Conservation (phyloP, 2,797 vertebrate species). For the Ceryle rudis region DNA sequence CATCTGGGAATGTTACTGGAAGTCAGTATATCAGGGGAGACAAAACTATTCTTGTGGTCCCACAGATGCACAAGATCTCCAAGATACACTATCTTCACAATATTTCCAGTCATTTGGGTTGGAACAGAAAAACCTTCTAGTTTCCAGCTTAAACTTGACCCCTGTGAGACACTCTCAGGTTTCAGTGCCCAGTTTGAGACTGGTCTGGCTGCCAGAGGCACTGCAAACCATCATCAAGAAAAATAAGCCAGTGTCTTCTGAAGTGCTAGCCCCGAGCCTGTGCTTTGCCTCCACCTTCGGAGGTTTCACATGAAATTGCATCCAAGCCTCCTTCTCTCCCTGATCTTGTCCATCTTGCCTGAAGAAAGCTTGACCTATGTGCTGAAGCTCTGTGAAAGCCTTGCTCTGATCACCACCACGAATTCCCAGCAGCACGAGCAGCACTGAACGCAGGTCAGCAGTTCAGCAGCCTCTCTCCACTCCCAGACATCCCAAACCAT, state of each 20-base stretch:
- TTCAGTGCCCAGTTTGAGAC: neutral
- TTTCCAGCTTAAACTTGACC: neutral
- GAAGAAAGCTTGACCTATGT: accelerated
- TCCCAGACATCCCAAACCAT: neutral
- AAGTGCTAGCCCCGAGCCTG: neutral
- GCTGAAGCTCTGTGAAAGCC: neutral
- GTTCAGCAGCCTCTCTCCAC: neutral
- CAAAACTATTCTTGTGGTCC: neutral
- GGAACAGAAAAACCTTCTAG: neutral
- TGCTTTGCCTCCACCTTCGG: neutral
- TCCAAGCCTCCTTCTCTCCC: neutral
- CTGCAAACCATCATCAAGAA: neutral
- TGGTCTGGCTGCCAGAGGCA: neutral
- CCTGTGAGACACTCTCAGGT: neutral
- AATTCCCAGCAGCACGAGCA: accelerated
- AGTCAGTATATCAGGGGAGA: neutral
- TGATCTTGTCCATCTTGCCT: neutral
- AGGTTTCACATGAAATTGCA: neutral
- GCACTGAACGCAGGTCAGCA: accelerated
- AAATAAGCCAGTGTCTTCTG: neutral
- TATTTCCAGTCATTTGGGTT: neutral
- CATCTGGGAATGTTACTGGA: neutral
- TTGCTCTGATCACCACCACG: neutral
- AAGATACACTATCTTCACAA: neutral
- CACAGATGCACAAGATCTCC: neutral